Percentiles rank a stretch among this genome's conserved stretches.
Evolutionary conservation across 2,888 invertebrate species (phyloP).

Genomic region (Adelognathus sp.): DNA sequence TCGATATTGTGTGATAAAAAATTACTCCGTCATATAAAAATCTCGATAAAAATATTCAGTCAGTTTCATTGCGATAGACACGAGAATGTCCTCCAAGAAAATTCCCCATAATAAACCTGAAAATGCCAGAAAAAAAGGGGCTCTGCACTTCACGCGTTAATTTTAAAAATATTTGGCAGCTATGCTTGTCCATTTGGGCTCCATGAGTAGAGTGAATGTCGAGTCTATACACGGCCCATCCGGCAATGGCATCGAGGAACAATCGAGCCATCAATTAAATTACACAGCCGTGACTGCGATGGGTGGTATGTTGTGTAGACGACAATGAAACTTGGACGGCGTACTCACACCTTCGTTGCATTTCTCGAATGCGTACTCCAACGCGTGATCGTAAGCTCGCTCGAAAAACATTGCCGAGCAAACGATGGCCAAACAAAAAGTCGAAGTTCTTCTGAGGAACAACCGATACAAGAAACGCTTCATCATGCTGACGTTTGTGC

Average conservation of each 20-base stretch:
- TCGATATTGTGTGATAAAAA: no score
- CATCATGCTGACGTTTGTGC: slow-evolving; percentile 9
- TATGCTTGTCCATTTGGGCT: no score
- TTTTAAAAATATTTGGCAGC: no score
- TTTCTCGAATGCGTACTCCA: slow-evolving; percentile 78
- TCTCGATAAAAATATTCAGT: no score
- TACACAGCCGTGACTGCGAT: neutral
- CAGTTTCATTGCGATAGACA: no score
- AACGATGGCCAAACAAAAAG: slow-evolving; percentile 79
- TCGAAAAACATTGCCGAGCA: slow-evolving; percentile 80
- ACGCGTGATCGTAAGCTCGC: slow-evolving; percentile 78
- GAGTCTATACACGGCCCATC: neutral
- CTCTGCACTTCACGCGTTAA: no score
- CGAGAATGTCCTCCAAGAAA: no score
- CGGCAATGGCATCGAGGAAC: neutral
- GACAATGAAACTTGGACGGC: neutral
- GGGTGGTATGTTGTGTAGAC: neutral
- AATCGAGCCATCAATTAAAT: slow-evolving; percentile 3
- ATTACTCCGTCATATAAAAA: no score
- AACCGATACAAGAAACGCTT: slow-evolving; percentile 64
- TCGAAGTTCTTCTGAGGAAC: slow-evolving; percentile 80
- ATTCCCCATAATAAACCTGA: no score
- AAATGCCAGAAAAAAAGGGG: no score
- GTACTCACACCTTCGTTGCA: slow-evolving; percentile 78
- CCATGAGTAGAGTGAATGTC: neutral